A percentile compares a stretch with the other conserved stretches of the same genome.
These are phyloP conservation scores for Polypedilum pembai DNA, from an alignment of 1,140 invertebrate genomes.

Conservation along the genomic window DNA sequence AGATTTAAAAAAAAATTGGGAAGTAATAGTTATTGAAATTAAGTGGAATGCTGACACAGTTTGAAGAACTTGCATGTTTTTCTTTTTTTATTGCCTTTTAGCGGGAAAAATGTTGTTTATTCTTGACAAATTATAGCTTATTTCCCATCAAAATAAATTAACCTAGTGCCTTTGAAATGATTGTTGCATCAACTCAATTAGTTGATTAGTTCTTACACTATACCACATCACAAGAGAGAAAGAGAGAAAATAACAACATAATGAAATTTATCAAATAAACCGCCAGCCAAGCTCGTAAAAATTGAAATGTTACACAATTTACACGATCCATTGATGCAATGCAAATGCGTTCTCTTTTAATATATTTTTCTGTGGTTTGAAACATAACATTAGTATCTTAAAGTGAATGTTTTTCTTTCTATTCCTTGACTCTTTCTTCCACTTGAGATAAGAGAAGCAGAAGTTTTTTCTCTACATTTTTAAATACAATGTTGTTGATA, in stretches of 20 bases:
- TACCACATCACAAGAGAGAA: background rate
- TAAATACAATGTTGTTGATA: background rate
- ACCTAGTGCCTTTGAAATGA: too few species aligned
- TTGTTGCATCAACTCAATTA: too few species aligned
- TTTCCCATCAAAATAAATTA: too few species aligned
- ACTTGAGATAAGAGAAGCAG: conserved; percentile 8
- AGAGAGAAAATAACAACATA: background rate
- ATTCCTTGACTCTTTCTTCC: background rate
- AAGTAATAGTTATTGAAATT: too few species aligned
- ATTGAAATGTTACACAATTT: conserved; percentile 2
- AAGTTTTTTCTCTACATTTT: too few species aligned
- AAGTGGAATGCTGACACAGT: too few species aligned
- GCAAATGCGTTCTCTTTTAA: background rate
- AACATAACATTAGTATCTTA: background rate
- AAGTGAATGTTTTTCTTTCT: background rate
- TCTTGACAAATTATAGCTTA: too few species aligned
- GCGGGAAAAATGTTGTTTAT: too few species aligned
- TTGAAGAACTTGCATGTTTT: too few species aligned
- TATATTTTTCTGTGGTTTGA: background rate
- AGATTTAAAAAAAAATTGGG: too few species aligned
- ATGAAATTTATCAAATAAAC: background rate
- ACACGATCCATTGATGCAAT: background rate
- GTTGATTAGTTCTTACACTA: too few species aligned
- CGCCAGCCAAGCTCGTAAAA: conserved; percentile 3
- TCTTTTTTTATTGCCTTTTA: too few species aligned